Evolutionary conservation across 1,140 invertebrate species (phyloP), one percentile per base, ranked within the genome.

Genomic region (Tetramorium alpestre): DNA sequence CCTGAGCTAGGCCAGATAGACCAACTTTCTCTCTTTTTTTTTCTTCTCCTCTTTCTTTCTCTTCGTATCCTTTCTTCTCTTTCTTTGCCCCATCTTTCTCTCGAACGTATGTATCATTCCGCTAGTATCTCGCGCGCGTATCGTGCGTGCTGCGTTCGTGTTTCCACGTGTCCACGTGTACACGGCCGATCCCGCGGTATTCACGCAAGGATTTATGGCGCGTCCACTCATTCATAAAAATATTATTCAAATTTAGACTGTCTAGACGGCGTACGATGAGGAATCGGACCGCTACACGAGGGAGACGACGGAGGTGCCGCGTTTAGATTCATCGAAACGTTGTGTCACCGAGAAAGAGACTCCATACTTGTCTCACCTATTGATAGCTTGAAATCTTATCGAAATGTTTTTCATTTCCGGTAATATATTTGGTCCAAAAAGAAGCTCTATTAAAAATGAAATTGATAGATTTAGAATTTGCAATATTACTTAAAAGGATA

Each of bases 221-320:
- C 92, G 93, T 94, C 93, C 90, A 87, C 90, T 94, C 94, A 95
- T 95, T 95, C 94, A 95, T 95, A 94, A 95, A 94, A 95, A 94
- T 95, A 95, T 94, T 94, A 94, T 95, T 95, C 94, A 95, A 95
- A 95, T 95, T 95, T 94, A 93, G 93, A 95, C 93, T 89, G 93
- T 94, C 94, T 93, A 94, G 93, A 94, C 94, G 88, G 85, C 69
- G 86, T 62, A 81, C 81, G 84, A 88, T 87, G 65, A 84, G 81
- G 78, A 69, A 77, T 49, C 67, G 80, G 33, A 72, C 13, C 49
- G 28, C 67, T 54, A 73, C 49, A 54, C 49, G 84, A 60, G 44
- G 33, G 56, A 69, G 41, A 33, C 33, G 2, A 54, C 4, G 62
- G 51, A 77, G 67, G 33, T 51, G 44, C 51, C 60, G 51, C 67